These are phyloP conservation scores for Strix uralensis DNA, from an alignment of 2,113 vertebrate genomes.

Conservation along the genomic window DNA sequence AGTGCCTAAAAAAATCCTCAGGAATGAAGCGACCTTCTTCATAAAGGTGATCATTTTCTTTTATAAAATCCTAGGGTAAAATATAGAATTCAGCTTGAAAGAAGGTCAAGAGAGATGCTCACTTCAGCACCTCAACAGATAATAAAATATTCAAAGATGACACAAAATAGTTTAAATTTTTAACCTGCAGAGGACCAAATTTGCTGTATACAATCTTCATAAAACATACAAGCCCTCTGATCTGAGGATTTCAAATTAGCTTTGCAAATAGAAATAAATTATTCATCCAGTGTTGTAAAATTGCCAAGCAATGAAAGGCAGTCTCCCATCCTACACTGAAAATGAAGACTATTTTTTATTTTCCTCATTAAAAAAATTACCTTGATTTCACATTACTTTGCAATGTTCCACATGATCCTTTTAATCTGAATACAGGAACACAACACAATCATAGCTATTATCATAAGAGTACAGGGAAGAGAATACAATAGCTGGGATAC, in stretches of 20 bases:
- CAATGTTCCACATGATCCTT: not conserved
- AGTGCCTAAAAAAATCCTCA: slow-evolving; percentile 77
- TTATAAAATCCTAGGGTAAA: slow-evolving; percentile 71
- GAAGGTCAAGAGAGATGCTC: not conserved
- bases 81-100: not conserved
- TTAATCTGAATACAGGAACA: not conserved
- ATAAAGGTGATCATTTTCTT: slow-evolving; percentile 66
- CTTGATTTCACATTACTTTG: not conserved
- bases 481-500: slow-evolving; percentile 6
- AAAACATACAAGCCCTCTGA: not conserved
- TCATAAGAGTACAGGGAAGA: not conserved
- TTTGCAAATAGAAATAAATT: slow-evolving; percentile 24
- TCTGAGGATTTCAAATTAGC: not conserved
- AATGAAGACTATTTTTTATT: not conserved
- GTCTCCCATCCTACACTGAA: not conserved
- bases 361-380: not conserved
- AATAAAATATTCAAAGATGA: not conserved
- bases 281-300: not conserved
- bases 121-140: not conserved
- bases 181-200: not conserved
- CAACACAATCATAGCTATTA: not conserved
- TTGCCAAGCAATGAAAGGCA: not conserved
- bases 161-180: not conserved
- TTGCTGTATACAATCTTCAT: not conserved
- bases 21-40: slow-evolving; percentile 68